Base-by-base conservation (phyloP, 2,888 invertebrate species). In the Azorinus chamasolen region DNA sequence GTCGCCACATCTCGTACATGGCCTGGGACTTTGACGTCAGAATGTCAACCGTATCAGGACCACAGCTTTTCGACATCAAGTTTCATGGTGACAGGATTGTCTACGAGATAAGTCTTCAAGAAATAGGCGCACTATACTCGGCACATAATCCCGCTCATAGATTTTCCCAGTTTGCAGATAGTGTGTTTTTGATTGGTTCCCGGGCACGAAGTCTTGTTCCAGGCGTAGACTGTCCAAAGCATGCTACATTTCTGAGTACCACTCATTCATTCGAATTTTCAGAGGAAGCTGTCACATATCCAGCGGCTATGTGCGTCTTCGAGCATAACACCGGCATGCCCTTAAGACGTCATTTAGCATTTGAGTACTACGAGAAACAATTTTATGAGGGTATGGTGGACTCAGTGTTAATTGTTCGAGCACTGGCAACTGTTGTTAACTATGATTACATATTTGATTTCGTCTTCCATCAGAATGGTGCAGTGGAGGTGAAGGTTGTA, bases 401-500 rank as follows among this genome's bases (percentile, higher is more conserved):
- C 62, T 71, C 78, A 6, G 88, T 86, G 8, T 70, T 91, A 0
- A 79, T 85, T 1, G 64, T 90, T 4, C 62, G 90, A 48, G 83
- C 85, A n/a, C 84, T 89, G 8, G 20, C 85, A 6, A 83, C 88
- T 1, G 76, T 91, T 5, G 80, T 75, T 6, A 91, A 90, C 65
- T 91, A 91, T 64, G 90, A 90, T 53, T 91, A 91, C 61, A 79
- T 91, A 3, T 65, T 90, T 43, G 91, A 91, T 69, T 89, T 87
- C 24, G 78, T 89, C 18, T 89, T 91, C 59, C 88, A 90, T 46
- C 89, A 90, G 61, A 88, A 83, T 65, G 90, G 90, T 2, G 88
- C 73, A 1, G 53, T 89, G 1, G 87, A 89, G 46, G 82, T 85
- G 0, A 82, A 83, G 50, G 83, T 76, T 6, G 61, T 86, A 10